A percentile compares a stretch with the other conserved stretches of the same genome.
Conservation (phyloP, 1,140 invertebrate genomes). For the Tetragnatha versicolor region DNA sequence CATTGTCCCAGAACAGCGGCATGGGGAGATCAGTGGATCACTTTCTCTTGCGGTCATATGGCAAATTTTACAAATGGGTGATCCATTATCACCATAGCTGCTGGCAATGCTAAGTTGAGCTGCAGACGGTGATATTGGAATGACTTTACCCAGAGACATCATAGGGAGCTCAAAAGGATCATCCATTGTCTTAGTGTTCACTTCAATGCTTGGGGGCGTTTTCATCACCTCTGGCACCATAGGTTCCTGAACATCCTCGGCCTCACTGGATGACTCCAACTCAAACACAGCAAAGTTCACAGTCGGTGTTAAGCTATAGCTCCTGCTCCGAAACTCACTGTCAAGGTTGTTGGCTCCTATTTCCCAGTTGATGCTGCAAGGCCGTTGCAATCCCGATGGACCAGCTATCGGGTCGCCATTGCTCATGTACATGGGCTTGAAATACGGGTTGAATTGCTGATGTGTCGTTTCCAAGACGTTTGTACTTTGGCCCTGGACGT, state of each 20-base stretch:
- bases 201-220: background rate
- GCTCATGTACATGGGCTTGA: constrained; percentile 3
- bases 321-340: constrained; percentile 28
- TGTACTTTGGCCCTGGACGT: constrained; percentile 26
- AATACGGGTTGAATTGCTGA: constrained; percentile 6
- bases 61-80: constrained; percentile 68
- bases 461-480: background rate
- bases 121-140: constrained; percentile 51
- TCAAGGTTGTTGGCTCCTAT: constrained; percentile 15
- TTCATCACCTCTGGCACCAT: constrained; percentile 1
- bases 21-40: constrained; percentile 68
- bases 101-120: constrained; percentile 56
- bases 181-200: constrained; percentile 18
- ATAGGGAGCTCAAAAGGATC: constrained; percentile 25
- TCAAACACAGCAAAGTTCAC: constrained; percentile 53
- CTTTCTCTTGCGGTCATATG: constrained; percentile 66
- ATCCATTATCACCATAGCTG: constrained; percentile 58
- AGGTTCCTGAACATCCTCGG: constrained; percentile 35
- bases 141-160: constrained; percentile 20
- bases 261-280: constrained; percentile 40
- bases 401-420: constrained; percentile 43
- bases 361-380: constrained; percentile 44
- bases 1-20: constrained; percentile 68
- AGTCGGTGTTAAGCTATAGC: constrained; percentile 45
- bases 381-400: constrained; percentile 27